Conservation (phyloP, 2,888 invertebrate species). For the Pseudanteris insignis region DNA sequence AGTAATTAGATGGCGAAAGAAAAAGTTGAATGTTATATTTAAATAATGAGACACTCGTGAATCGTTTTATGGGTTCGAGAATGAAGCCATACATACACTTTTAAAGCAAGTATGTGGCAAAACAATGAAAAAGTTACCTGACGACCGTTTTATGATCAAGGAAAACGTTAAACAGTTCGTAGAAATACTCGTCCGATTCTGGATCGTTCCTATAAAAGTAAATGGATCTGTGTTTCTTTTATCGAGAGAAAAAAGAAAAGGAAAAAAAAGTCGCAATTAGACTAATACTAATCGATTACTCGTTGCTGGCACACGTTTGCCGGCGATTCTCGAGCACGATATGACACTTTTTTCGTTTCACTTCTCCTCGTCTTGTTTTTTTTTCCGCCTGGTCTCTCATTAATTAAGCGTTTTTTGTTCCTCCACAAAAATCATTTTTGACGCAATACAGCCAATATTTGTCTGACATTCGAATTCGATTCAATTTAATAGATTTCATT, state of each 20-base stretch:
- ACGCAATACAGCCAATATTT: too few species aligned
- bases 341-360: neutral
- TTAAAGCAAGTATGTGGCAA: slow-evolving; percentile 28
- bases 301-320: slow-evolving; percentile 1
- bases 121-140: slow-evolving; percentile 47
- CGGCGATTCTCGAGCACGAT: slow-evolving; percentile 5
- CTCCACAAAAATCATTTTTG: slow-evolving; percentile 20
- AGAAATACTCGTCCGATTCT: slow-evolving; percentile 58
- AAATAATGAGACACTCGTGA: slow-evolving; percentile 24
- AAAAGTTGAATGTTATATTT: slow-evolving; percentile 25
- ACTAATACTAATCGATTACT: slow-evolving; percentile 32
- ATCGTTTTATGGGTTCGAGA: slow-evolving; percentile 31
- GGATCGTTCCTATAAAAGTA: slow-evolving; percentile 58
- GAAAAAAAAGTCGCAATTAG: slow-evolving; percentile 37
- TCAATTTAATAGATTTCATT: too few species aligned
- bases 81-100: slow-evolving; percentile 36
- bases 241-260: too few species aligned
- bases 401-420: slow-evolving; percentile 2
- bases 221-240: slow-evolving; percentile 33
- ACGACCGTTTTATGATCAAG: slow-evolving; percentile 44
- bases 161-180: slow-evolving; percentile 60
- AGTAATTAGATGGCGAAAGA: neutral
- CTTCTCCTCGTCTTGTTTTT: neutral
- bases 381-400: neutral
- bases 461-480: too few species aligned